phyloP scores from a whole-genome alignment of 1,140 invertebrate genomes.

The Papilio aristodemus region DNA sequence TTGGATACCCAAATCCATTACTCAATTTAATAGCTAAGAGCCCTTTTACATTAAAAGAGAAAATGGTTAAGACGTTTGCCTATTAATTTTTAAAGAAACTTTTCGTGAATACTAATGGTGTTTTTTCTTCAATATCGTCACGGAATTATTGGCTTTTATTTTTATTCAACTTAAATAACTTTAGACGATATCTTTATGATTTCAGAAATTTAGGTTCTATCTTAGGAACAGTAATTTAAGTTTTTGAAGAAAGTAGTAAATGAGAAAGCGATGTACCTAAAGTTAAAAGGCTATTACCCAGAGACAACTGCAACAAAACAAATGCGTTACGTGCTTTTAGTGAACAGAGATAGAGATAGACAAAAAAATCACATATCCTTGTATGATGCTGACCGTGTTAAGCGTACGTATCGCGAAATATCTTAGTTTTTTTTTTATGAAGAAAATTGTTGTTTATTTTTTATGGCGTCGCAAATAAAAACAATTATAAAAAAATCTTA shows the following conservation, averaged over 20 bases:
- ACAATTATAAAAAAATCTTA: not conserved
- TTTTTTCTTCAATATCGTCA: not conserved
- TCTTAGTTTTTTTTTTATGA: too few relatives aligned
- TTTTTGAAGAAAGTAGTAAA: too few relatives aligned
- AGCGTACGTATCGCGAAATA: too few relatives aligned
- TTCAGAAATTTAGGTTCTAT: too few relatives aligned
- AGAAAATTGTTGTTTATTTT: not conserved
- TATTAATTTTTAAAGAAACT: slow-evolving; percentile 21
- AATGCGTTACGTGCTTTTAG: too few relatives aligned
- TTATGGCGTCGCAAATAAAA: not conserved
- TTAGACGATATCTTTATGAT: not conserved
- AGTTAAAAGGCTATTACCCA: too few relatives aligned
- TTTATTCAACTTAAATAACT: not conserved
- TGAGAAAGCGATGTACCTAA: too few relatives aligned
- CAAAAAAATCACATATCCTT: too few relatives aligned
- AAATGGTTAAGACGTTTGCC: slow-evolving; percentile 12
- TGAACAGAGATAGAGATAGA: too few relatives aligned
- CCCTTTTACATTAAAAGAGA: slow-evolving; percentile 14
- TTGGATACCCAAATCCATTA: slow-evolving; percentile 18
- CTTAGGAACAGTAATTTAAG: too few relatives aligned
- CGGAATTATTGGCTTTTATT: not conserved
- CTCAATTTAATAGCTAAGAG: slow-evolving; percentile 21
- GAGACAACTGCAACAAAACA: too few relatives aligned
- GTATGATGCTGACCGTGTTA: too few relatives aligned
- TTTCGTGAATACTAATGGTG: slow-evolving; percentile 3